Evolutionary conservation across 2,797 vertebrate genomes (phyloP), one percentile per base, ranked within the genome.

Genomic region (Xenentodon cancila): DNA sequence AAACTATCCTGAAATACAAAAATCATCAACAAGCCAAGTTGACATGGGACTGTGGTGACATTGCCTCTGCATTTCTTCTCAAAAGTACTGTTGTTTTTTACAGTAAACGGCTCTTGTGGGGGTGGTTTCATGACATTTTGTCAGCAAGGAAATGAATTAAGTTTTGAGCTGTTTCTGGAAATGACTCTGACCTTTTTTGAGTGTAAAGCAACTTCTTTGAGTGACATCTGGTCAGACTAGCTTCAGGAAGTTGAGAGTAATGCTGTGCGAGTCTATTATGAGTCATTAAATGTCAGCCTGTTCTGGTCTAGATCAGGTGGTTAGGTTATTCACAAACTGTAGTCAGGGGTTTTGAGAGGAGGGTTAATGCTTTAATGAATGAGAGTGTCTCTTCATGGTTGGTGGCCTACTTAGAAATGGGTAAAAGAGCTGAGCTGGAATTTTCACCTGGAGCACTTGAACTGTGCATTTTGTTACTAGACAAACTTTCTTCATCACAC

Each of bases 251-350:
- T 60, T 40, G 13, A 65, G 60, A 59, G 59, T 53, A 61, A 73
- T 1, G 1, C 51, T 30, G 59, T 48, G 40, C 18, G 27, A 65
- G 20, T 18, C 43, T 21, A 43, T 57, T 53, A 44, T 71, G 66
- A 81, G 61, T 88, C 79, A 81, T 71, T 77, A 68, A 80, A 83
- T 73, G 71, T 80, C 67, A 66, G 34, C 12, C 17, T 16, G 27
- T 21, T 64, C 45, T 69, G 50, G 65, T 71, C 60, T 51, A 32
- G 53, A 72, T 75, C 64, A 44, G 45, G 58, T 53, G 51, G 52
- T 60, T 44, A 43, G 42, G 50, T 78, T 71, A 37, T 71, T 76
- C 64, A 45, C 54, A 43, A 51, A 49, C 27, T 53, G 37, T 54
- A 72, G 58, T 53, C 34, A n/a, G 52, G 45, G 32, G 47, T 60